Evolutionary conservation across 2,797 vertebrate species (phyloP), one percentile per base, ranked within the genome.

Genomic region (Chloroceryle inda): DNA sequence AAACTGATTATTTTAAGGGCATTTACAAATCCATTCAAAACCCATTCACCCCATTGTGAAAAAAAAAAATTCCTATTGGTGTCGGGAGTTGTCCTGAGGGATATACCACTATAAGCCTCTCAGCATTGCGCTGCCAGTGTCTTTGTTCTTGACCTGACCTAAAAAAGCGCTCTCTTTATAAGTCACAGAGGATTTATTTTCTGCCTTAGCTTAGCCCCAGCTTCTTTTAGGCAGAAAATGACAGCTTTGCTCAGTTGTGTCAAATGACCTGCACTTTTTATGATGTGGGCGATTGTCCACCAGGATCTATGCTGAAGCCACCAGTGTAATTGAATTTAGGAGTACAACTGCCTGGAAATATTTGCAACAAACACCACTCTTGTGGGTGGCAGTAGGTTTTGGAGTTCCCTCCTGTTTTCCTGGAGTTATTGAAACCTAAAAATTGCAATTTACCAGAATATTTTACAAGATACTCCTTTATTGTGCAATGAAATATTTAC

Each of bases 101-200:
- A 97, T 91, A 17, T 23, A 77, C 76, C 84, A 85, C 89, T 91
- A 42, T 72, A 78, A 95, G 75, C 77, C 92, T 97, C 94, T 92
- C 94, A 89, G 92, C 87, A 79, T 5, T 88, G 88, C 3, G 9
- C 88, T 92, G 75, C 77, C 89, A 88, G 50, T 74, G 94, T 89
- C 92, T 97, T 97, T 97, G 96, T 96, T 96, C 96, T 95, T 95
- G 95, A 95, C 94, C 95, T 97, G 96, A 96, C 89, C 92, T 97
- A 96, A 96, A 96, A 96, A 97, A 96, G 67, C 8, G 31, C 80
- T 92, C 96, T 89, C 94, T 96, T 96, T 95, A 92, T 88, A 91
- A 97, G 74, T 92, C 96, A 96, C 95, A 81, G 92, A 96, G 95
- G 96, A 97, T 96, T 95, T 95, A 97, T 96, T 95, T 94, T 92